A percentile compares a stretch with the other conserved stretches of the same genome.
Conservation (phyloP, 2,113 vertebrate species). For the Myotis davidii region DNA sequence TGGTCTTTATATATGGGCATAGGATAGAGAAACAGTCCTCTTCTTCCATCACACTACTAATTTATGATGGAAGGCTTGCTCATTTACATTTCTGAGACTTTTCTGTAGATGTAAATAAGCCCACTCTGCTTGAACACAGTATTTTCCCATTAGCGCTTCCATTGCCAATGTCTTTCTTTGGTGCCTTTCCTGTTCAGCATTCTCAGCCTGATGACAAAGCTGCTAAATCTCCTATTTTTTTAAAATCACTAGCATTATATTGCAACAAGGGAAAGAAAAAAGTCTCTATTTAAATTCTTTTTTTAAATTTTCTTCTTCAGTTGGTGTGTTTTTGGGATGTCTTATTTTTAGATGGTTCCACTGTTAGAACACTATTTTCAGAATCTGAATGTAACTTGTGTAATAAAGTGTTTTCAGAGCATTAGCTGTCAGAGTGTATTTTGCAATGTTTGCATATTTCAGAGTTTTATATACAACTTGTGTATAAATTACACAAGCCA, state of each 20-base stretch:
- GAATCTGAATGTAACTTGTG: conserved; percentile 99
- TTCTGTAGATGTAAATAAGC: conserved; percentile 84
- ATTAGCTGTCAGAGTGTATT: conserved; percentile 85
- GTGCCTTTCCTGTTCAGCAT: conserved; percentile 94
- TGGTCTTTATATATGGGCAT: conserved; percentile 82
- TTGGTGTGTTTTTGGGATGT: conserved; percentile 90
- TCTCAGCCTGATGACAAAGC: conserved; percentile 89
- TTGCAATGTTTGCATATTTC: conserved; percentile 79
- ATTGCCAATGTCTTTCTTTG: conserved; percentile 89
- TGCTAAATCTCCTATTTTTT: conserved; percentile 93
- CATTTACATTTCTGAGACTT: conserved; percentile 82
- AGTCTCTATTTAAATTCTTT: conserved; percentile 89
- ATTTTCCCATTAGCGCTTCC: conserved; percentile 80
- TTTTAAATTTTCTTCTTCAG: conserved; percentile 86
- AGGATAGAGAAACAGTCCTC: conserved; percentile 79
- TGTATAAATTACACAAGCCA: conserved; percentile 66
- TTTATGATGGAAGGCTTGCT: conserved; percentile 81
- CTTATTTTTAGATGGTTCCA: conserved; percentile 97
- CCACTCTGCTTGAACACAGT: conserved; percentile 84
- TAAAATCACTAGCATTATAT: conserved; percentile 90
- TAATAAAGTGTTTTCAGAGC: conserved; percentile 99
- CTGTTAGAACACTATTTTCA: conserved; percentile 99
- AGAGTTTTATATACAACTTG: conserved; percentile 63
- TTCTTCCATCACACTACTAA: conserved; percentile 74
- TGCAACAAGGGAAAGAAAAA: conserved; percentile 89